Conservation (phyloP, 1,140 invertebrate genomes). For the Papilio polyxenes region DNA sequence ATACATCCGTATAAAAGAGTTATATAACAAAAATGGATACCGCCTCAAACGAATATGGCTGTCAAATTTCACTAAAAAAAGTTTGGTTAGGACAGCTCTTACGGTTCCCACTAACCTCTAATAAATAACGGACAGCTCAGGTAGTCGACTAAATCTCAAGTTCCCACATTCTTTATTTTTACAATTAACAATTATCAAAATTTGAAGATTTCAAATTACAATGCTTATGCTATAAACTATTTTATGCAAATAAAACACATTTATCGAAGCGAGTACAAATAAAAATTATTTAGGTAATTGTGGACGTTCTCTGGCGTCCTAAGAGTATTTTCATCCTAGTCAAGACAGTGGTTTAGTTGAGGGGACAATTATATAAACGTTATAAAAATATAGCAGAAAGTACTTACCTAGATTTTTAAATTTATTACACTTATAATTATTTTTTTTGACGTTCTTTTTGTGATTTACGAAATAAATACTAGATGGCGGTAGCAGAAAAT, state of each 20-base stretch:
- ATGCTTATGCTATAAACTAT: background rate
- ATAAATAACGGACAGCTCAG: slow-evolving; percentile 2
- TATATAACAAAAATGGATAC: slow-evolving; percentile 2
- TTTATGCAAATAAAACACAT: too few species aligned
- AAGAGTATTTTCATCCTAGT: too few species aligned
- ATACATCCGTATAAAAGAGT: slow-evolving; percentile 2
- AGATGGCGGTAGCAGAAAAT: background rate
- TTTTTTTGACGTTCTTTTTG: background rate
- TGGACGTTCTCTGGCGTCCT: too few species aligned
- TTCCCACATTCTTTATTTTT: background rate
- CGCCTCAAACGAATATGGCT: slow-evolving; percentile 7
- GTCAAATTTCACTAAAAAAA: background rate
- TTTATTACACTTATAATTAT: too few species aligned
- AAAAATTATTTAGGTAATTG: background rate
- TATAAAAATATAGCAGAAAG: too few species aligned
- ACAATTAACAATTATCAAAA: background rate
- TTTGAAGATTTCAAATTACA: background rate
- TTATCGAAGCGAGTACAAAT: background rate
- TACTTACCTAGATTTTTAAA: too few species aligned
- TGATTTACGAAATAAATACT: background rate
- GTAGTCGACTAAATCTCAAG: slow-evolving; percentile 11
- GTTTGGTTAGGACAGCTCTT: background rate
- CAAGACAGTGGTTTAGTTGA: too few species aligned
- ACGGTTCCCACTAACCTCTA: background rate
- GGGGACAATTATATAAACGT: too few species aligned